These are phyloP conservation scores for Hyperoplus immaculatus DNA, from an alignment of 2,797 vertebrate genomes.

Conservation along the genomic window DNA sequence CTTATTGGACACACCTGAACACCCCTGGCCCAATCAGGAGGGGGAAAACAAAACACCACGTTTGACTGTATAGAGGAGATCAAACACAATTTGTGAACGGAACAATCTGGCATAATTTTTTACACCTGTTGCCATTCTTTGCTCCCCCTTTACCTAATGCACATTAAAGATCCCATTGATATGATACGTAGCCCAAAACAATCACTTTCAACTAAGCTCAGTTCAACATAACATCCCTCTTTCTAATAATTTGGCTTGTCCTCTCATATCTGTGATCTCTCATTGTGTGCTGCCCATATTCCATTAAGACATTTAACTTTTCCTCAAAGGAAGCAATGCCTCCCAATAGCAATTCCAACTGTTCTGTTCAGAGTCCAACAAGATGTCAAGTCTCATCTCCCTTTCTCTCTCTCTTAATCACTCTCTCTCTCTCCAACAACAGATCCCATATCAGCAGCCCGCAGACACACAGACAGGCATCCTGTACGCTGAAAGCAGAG, in stretches of 20 bases:
- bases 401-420: conserved; percentile 29
- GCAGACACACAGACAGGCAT: conserved; percentile 70
- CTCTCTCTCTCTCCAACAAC: conserved; percentile 44
- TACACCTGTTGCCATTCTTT: not conserved
- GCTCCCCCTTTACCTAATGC: not conserved
- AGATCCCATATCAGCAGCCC: conserved; percentile 70
- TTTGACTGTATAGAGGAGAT: conserved; percentile 21
- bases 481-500: conserved; percentile 63
- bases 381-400: conserved; percentile 51
- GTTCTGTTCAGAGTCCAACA: conserved; percentile 52
- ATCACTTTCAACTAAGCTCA: conserved; percentile 18
- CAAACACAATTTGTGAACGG: conserved; percentile 33
- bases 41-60: conserved; percentile 41
- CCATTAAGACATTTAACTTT: conserved; percentile 25
- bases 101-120: conserved; percentile 17
- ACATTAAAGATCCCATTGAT: conserved; percentile 1
- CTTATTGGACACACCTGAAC: conserved; percentile 61
- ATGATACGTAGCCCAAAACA: conserved; percentile 23
- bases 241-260: not conserved
- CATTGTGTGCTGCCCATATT: not conserved
- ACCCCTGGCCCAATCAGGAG: conserved; percentile 48
- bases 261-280: conserved; percentile 18
- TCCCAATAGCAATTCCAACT: conserved; percentile 17
- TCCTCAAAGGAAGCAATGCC: conserved; percentile 33
- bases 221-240: not conserved